Conservation (phyloP, 2,797 vertebrate genomes). For the Peromyscus melanophrys region DNA sequence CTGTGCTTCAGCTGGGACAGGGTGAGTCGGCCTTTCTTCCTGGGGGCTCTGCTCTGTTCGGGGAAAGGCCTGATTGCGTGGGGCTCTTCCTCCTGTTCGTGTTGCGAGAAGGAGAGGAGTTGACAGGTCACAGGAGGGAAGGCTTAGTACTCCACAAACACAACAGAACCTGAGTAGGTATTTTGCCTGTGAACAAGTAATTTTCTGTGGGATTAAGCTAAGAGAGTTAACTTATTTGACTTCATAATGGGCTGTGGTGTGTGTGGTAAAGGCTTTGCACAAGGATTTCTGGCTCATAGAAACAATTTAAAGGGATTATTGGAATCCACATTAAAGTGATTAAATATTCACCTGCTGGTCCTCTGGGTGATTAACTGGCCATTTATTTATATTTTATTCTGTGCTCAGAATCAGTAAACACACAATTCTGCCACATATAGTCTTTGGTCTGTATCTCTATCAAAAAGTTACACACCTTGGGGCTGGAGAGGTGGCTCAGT, state of each 20-base stretch:
- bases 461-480: not conserved
- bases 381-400: constrained; percentile 56
- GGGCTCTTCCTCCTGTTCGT: not conserved
- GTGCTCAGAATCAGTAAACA: not conserved
- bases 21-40: constrained; percentile 85
- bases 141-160: not conserved
- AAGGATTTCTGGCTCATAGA: not conserved
- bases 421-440: not conserved
- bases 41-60: not conserved
- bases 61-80: fast-evolving
- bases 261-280: not conserved
- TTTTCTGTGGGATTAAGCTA: constrained; percentile 56
- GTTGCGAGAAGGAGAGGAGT: not conserved
- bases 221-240: constrained; percentile 34
- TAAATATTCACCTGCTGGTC: not conserved
- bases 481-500: no score
- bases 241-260: not conserved
- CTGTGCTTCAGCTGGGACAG: constrained; percentile 98
- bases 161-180: not conserved
- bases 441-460: not conserved
- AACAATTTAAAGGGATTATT: not conserved
- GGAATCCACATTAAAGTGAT: not conserved
- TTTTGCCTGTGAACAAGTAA: not conserved
- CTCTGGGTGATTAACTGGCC: not conserved
- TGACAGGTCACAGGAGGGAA: not conserved